A percentile compares a stretch with the other conserved stretches of the same genome.
phyloP scores from a whole-genome alignment of 2,797 vertebrate genomes.

The Cirrhinus mrigala region DNA sequence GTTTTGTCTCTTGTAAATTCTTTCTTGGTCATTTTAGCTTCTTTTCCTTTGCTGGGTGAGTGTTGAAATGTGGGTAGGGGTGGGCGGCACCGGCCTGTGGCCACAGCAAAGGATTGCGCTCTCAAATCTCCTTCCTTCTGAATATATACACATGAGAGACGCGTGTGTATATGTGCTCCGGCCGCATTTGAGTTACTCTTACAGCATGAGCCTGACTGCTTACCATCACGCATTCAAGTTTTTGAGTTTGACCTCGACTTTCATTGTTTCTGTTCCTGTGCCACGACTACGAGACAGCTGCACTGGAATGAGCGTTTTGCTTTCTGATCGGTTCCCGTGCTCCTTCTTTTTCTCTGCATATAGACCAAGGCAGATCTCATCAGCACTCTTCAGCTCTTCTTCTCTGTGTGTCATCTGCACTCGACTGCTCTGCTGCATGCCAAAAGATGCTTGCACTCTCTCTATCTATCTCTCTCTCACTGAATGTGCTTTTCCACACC shows the following conservation, averaged over 20 bases:
- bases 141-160: conserved; percentile 55
- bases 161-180: conserved; percentile 60
- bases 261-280: conserved; percentile 54
- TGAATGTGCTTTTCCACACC: conserved; percentile 49
- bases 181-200: conserved; percentile 62
- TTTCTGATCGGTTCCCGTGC: conserved; percentile 53
- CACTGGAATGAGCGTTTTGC: conserved; percentile 60
- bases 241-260: conserved; percentile 51
- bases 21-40: conserved; percentile 79
- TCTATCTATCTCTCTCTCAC: conserved; percentile 21
- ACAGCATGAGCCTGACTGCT: conserved; percentile 66
- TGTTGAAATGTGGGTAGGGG: conserved; percentile 63
- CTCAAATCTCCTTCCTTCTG: conserved; percentile 58
- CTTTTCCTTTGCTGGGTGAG: conserved; percentile 77
- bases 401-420: conserved; percentile 56
- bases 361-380: conserved; percentile 57
- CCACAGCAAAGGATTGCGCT: conserved; percentile 77
- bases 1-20: conserved; percentile 64
- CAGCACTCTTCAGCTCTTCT: conserved; percentile 49
- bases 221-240: conserved; percentile 56
- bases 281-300: conserved; percentile 59
- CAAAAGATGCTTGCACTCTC: conserved; percentile 42
- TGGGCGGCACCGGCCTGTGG: conserved; percentile 71
- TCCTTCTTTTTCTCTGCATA: conserved; percentile 57
- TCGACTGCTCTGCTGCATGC: conserved; percentile 61